phyloP scores from a whole-genome alignment of 2,113 vertebrate genomes.

The Acinonyx jubatus region DNA sequence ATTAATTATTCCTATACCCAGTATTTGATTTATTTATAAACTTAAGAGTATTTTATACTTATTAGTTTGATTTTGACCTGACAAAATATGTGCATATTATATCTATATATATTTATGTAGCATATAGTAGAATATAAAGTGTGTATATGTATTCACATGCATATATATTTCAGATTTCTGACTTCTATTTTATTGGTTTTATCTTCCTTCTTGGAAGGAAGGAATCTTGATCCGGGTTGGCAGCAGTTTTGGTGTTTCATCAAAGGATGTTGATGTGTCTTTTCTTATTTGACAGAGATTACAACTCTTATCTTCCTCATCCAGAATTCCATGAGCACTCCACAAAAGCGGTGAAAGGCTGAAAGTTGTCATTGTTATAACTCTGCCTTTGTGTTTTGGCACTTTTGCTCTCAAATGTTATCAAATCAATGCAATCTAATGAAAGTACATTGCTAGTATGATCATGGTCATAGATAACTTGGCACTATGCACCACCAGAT shows the following conservation, averaged over 20 bases:
- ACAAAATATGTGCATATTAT: neutral
- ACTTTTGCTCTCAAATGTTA: constrained; percentile 44
- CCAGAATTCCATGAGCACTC: neutral
- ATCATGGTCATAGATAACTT: neutral
- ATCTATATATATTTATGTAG: neutral
- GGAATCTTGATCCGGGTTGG: neutral
- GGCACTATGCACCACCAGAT: neutral
- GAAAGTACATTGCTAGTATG: neutral
- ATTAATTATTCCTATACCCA: neutral
- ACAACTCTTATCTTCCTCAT: constrained; percentile 25
- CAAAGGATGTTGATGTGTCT: neutral
- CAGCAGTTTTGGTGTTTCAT: neutral
- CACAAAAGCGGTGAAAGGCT: neutral
- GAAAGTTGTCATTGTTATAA: constrained; percentile 37
- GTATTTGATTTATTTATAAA: neutral
- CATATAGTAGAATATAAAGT: neutral
- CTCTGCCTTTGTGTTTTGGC: constrained; percentile 40
- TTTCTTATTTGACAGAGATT: neutral
- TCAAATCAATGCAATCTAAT: constrained; percentile 61
- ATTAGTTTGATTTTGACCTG: neutral
- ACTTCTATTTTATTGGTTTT: neutral
- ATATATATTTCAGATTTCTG: neutral
- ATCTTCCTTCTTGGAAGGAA: neutral
- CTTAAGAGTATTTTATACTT: neutral
- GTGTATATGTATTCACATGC: fast-evolving